Percentiles rank a stretch among this genome's conserved stretches.
Conservation (phyloP, 2,888 invertebrate species). For the Leuctra nigra region DNA sequence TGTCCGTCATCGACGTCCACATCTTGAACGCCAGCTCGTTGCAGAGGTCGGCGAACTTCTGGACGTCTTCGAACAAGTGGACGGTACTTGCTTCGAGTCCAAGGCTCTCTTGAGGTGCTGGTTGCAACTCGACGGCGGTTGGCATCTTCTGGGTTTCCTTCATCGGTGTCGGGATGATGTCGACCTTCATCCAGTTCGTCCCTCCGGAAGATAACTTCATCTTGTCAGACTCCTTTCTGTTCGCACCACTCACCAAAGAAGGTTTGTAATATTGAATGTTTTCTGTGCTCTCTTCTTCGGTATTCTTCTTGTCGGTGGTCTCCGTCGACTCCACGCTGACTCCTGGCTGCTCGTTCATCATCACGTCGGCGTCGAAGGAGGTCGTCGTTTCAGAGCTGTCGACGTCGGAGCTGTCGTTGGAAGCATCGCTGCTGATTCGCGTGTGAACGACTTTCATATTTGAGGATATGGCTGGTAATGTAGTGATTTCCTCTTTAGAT, state of each 20-base stretch:
- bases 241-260: not conserved
- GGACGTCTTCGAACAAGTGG: constrained; percentile 63
- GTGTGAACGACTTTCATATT: too few species aligned
- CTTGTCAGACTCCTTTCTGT: not conserved
- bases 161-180: not conserved
- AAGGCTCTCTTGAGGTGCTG: constrained; percentile 51
- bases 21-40: constrained; percentile 80
- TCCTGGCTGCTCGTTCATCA: constrained; percentile 3
- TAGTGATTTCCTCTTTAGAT: too few species aligned
- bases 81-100: constrained; percentile 72
- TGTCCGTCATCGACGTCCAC: constrained; percentile 63
- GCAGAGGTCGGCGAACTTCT: constrained; percentile 70
- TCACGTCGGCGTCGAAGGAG: constrained; percentile 30
- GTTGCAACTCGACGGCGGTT: constrained; percentile 43
- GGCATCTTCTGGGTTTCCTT: not conserved
- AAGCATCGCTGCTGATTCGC: too few species aligned
- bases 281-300: not conserved
- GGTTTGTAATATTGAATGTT: not conserved
- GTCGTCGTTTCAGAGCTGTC: constrained; percentile 18
- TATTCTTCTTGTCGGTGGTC: too few species aligned
- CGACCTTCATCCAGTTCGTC: constrained; percentile 4
- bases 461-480: too few species aligned
- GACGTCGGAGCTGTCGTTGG: too few species aligned
- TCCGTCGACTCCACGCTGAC: not conserved
- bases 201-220: not conserved